Conservation (phyloP, 2,888 invertebrate genomes). For the Blera fallax region DNA sequence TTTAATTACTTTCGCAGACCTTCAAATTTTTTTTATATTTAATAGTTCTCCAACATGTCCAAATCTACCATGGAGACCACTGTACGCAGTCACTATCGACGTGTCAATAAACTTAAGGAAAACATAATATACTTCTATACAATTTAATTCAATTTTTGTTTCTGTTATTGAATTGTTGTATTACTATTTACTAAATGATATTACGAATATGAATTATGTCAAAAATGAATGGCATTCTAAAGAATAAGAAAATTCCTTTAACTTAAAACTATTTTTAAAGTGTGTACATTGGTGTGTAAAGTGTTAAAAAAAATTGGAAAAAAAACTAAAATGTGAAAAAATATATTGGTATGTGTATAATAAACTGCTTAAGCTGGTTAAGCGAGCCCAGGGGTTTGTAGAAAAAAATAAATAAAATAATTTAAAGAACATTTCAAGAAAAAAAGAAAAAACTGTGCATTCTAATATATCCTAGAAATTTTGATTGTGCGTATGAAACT, state of each 20-base stretch:
- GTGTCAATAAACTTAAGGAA: constrained; percentile 39
- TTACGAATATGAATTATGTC: constrained; percentile 64
- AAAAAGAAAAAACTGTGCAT: constrained; percentile 37
- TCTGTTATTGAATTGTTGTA: constrained; percentile 33
- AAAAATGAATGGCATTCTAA: constrained; percentile 72
- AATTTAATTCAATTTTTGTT: constrained; percentile 8
- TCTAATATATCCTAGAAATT: constrained; percentile 23
- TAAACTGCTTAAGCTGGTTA: constrained; percentile 61
- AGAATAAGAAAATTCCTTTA: constrained; percentile 33
- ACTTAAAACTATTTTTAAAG: constrained; percentile 39
- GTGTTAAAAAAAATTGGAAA: constrained; percentile 31
- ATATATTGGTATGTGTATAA: constrained; percentile 1
- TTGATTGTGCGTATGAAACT: constrained; percentile 38
- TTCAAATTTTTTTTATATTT: constrained; percentile 69
- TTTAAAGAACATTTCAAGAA: background rate
- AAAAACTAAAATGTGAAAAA: background rate
- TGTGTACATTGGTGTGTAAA: constrained; percentile 44
- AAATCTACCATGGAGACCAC: constrained; percentile 82
- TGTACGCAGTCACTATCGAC: constrained; percentile 81
- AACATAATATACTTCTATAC: constrained; percentile 21
- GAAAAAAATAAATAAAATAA: background rate
- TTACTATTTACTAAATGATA: constrained; percentile 65
- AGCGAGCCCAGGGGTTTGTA: constrained; percentile 36
- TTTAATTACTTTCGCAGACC: constrained; percentile 72
- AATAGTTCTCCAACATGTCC: constrained; percentile 78